Conservation (phyloP, 2,888 invertebrate species). For the Lamellibrachia columna region DNA sequence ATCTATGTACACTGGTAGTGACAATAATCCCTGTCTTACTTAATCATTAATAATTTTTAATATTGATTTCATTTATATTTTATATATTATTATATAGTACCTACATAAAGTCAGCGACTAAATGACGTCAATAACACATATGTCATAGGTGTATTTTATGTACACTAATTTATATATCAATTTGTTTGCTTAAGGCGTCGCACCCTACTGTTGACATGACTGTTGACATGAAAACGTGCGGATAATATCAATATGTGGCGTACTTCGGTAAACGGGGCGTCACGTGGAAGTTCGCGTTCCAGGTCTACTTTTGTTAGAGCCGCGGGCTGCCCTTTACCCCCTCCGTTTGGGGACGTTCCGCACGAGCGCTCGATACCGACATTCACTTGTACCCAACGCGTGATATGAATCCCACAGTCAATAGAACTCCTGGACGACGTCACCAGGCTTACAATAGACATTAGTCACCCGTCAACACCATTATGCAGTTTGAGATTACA, state of each 20-base stretch:
- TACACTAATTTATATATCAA: not conserved
- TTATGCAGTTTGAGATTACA: not conserved
- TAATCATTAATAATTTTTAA: too few relatives aligned
- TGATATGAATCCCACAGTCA: not conserved
- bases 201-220: too few relatives aligned
- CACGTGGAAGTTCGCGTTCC: not conserved
- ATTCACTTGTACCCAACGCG: not conserved
- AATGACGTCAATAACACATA: not conserved
- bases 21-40: too few relatives aligned
- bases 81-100: not conserved
- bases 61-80: too few relatives aligned
- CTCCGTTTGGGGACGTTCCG: too few relatives aligned
- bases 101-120: not conserved
- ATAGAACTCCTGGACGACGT: not conserved
- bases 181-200: too few relatives aligned
- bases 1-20: too few relatives aligned
- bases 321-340: not conserved
- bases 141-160: not conserved
- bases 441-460: not conserved
- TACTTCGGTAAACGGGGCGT: not conserved
- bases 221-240: not conserved
- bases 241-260: not conserved
- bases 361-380: not conserved
- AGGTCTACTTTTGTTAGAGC: not conserved
- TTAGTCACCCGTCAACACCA: not conserved